These are phyloP conservation scores for Ormyrus nitidulus DNA, from an alignment of 2,888 invertebrate genomes.

Conservation along the genomic window DNA sequence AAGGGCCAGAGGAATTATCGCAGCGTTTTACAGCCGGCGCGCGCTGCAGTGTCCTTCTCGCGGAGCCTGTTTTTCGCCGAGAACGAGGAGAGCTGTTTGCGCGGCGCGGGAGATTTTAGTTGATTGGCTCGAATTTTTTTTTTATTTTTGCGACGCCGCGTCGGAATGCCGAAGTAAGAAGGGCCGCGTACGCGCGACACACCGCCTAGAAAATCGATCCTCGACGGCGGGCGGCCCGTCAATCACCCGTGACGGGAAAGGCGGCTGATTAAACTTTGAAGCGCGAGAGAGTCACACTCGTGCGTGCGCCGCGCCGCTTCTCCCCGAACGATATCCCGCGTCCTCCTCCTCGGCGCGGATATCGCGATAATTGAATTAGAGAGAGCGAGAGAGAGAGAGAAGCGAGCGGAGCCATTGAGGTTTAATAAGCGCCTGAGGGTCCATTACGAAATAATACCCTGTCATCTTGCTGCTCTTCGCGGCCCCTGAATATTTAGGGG, in stretches of 20 bases:
- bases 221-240: no score
- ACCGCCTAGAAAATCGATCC: no score
- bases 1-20: conserved; percentile 37
- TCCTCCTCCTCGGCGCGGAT: not conserved
- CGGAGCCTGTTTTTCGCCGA: not conserved
- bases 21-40: not conserved
- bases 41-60: not conserved
- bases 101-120: no score
- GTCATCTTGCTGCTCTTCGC: conserved; percentile 28
- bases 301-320: not conserved
- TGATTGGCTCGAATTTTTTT: no score
- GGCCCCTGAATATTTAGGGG: conserved; percentile 31
- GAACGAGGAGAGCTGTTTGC: no score
- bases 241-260: no score
- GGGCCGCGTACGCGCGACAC: no score
- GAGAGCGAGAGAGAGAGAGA: no score
- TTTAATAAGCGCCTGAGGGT: conserved; percentile 34
- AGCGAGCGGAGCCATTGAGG: conserved; percentile 36
- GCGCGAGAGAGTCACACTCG: conserved; percentile 35
- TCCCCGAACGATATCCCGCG: conserved; percentile 14
- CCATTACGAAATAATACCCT: conserved; percentile 39
- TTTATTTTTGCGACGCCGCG: no score
- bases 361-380: conserved; percentile 34
- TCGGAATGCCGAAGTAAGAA: no score
- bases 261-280: conserved; percentile 16